Percentiles rank a stretch among this genome's conserved stretches.
phyloP scores from a whole-genome alignment of 2,113 vertebrate species.

The Sialia sialis region DNA sequence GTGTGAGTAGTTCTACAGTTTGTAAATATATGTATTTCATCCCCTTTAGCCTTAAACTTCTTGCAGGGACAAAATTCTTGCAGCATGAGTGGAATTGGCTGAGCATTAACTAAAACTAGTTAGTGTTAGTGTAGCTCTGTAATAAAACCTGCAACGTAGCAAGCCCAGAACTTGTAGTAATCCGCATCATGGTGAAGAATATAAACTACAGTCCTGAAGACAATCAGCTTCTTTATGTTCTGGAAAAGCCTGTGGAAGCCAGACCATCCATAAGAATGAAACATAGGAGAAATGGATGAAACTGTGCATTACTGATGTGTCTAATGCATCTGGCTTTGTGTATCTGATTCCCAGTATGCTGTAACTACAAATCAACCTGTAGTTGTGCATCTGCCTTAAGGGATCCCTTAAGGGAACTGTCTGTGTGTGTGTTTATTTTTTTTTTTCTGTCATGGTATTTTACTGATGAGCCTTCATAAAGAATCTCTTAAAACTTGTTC shows the following conservation, averaged over 20 bases:
- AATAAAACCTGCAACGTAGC: not conserved
- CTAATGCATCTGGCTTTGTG: not conserved
- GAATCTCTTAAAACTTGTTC: not conserved
- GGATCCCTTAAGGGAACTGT: not conserved
- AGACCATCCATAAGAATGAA: not conserved
- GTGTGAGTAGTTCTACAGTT: not conserved
- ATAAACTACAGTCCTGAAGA: not conserved
- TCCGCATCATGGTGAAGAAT: not conserved
- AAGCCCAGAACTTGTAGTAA: not conserved
- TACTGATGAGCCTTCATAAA: not conserved
- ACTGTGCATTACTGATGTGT: not conserved
- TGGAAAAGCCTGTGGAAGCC: not conserved
- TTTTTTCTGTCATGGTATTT: not conserved
- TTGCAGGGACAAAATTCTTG: not conserved
- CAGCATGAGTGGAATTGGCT: not conserved
- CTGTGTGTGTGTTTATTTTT: not conserved
- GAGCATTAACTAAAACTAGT: not conserved
- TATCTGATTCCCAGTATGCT: rapidly evolving
- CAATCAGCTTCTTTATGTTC: not conserved
- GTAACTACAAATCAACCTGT: not conserved
- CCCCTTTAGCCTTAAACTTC: not conserved
- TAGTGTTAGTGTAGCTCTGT: not conserved
- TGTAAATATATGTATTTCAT: not conserved
- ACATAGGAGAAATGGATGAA: not conserved
- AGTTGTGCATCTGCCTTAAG: not conserved